Base-by-base conservation (phyloP, 2,113 vertebrate species). In the Brachirus orientalis region DNA sequence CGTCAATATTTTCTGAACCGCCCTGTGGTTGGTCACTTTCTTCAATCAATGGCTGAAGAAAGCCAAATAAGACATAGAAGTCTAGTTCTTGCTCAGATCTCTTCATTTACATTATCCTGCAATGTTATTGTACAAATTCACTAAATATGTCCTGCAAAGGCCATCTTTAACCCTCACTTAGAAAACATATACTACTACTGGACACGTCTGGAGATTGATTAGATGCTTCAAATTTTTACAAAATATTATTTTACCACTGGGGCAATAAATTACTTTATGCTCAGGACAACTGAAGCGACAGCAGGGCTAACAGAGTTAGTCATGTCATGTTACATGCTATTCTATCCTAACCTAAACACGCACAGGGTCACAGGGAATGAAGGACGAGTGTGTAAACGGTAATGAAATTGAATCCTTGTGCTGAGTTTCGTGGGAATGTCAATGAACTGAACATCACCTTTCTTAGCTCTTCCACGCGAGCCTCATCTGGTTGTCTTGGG, bases 361-460 rank as follows among this genome's bases (percentile, higher is more conserved):
- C 10, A 16, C 7, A 35, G 57, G 19, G 8, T 73, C 59, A 76
- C 43, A 28, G 67, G 60, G 51, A 63, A 65, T 35, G 45, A 59
- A 35, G 45, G 60, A 8, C 45, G 22, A 45, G 67, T 38, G 59
- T 28, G 58, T 65, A 81, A 85, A 78, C 71, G 65, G 45, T 37
- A 43, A 44, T 63, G 80, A 83, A 86, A 76, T 12, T 5, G 44
- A 47, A 69, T 73, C 69, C 66, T 36, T 19, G 72, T 69, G 63
- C 69, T 62, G 18, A 68, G 78, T 56, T 67, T 47, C 56, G 33
- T 17, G 53, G 79, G 78, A 88, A 87, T 80, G 67, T 63, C 63
- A 54, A 64, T 84, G 82, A 86, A 85, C 37, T 19, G 7, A 57
- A 10, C 44, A 7, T 78, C 84, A 95, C 96, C 93, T 95, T 93